These are phyloP conservation scores for Mormoops blainvillei DNA, from an alignment of 2,113 vertebrate genomes.

Conservation along the genomic window DNA sequence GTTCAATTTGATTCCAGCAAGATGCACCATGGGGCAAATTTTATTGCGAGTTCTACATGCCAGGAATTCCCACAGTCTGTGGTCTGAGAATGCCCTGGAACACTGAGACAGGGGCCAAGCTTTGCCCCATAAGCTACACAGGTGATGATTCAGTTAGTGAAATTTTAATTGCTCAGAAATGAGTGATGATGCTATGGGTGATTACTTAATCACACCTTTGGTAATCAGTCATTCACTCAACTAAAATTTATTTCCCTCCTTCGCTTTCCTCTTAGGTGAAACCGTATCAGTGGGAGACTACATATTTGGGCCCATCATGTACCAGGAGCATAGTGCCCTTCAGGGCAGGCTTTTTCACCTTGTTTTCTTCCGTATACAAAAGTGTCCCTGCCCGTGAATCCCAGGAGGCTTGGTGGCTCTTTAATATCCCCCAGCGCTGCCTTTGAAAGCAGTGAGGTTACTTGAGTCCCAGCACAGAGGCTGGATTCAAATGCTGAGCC, in stretches of 20 bases:
- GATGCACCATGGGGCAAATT: neutral
- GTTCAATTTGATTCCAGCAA: slow-evolving; percentile 39
- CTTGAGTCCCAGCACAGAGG: neutral
- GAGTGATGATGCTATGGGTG: neutral
- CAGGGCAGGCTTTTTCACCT: neutral
- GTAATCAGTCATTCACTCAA: neutral
- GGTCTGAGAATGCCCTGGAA: slow-evolving; percentile 31
- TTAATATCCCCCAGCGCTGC: neutral
- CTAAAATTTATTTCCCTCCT: neutral
- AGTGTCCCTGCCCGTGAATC: neutral
- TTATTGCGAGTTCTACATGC: slow-evolving; percentile 9
- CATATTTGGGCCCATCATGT: no score
- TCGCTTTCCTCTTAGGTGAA: slow-evolving; percentile 5
- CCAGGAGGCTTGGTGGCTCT: neutral
- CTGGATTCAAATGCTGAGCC: neutral
- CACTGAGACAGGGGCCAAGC: neutral
- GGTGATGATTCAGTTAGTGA: neutral
- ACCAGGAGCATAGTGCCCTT: neutral
- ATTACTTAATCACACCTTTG: neutral
- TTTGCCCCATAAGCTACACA: neutral
- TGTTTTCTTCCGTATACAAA: neutral
- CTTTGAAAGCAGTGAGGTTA: neutral
- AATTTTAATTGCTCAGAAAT: slow-evolving; percentile 26
- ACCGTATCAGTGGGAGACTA: neutral
- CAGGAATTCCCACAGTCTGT: slow-evolving; percentile 18